A percentile compares a stretch with the other conserved stretches of the same genome.
phyloP scores from a whole-genome alignment of 2,113 vertebrate genomes.

The Ochotona curzoniae region DNA sequence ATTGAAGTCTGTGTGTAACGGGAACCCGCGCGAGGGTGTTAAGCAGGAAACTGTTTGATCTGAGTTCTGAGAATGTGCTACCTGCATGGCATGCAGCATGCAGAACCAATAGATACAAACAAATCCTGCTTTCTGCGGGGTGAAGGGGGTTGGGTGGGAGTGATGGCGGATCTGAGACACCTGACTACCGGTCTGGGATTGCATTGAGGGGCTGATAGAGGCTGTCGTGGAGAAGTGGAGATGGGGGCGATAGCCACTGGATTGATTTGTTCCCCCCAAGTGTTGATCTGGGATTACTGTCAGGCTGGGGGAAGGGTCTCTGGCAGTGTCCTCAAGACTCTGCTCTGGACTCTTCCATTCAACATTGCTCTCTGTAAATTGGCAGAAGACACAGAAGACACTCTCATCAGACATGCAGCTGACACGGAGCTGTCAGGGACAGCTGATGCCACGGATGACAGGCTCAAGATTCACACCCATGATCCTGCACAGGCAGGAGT shows the following conservation, averaged over 20 bases:
- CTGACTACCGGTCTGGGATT: not conserved
- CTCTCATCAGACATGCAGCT: constrained; percentile 48
- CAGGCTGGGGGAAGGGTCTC: not conserved
- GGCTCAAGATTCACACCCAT: not conserved
- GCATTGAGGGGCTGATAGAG: not conserved
- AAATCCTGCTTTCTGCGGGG: not conserved
- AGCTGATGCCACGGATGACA: constrained; percentile 21
- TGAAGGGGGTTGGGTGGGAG: not conserved
- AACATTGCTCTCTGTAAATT: constrained; percentile 32
- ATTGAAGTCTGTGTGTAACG: constrained; percentile 25
- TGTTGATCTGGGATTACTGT: constrained; percentile 47
- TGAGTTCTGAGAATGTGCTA: constrained; percentile 28
- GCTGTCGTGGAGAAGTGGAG: not conserved
- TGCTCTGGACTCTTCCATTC: not conserved
- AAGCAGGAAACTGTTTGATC: not conserved
- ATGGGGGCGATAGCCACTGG: not conserved
- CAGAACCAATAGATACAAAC: constrained; percentile 11
- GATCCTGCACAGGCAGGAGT: not conserved
- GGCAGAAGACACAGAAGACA: not conserved
- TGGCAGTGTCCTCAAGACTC: not conserved
- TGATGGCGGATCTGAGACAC: not conserved
- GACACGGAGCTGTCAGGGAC: constrained; percentile 48
- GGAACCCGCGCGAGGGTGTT: constrained; percentile 24
- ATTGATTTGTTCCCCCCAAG: constrained; percentile 6
- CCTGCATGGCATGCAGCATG: constrained; percentile 11